Evolutionary conservation across 2,888 invertebrate genomes (phyloP).

Genomic region (Ligdia adustata): DNA sequence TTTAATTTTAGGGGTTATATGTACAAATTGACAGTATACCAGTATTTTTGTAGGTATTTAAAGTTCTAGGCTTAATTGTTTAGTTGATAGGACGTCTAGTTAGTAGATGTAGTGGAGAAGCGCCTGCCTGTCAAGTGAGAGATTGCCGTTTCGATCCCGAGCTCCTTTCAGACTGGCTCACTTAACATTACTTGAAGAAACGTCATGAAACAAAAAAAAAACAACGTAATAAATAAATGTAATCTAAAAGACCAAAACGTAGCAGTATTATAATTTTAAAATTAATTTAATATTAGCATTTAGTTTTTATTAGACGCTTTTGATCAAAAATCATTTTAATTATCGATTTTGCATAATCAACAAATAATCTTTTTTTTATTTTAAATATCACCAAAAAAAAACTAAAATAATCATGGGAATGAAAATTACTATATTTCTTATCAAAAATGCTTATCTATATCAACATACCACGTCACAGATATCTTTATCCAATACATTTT

Average conservation of each 20-base stretch:
- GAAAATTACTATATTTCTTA: too few species aligned
- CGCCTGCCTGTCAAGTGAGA: background rate
- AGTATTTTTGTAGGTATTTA: slow-evolving; percentile 67
- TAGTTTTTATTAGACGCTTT: slow-evolving; percentile 5
- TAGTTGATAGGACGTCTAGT: slow-evolving; percentile 6
- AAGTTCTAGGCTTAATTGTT: slow-evolving; percentile 41
- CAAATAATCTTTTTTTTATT: too few species aligned
- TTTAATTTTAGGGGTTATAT: slow-evolving; percentile 39
- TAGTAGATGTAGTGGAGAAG: too few species aligned
- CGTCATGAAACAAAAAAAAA: background rate
- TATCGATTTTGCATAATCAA: background rate
- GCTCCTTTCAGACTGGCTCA: background rate
- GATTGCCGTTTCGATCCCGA: background rate
- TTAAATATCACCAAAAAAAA: too few species aligned
- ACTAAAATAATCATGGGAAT: too few species aligned
- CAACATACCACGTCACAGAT: background rate
- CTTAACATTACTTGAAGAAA: slow-evolving; percentile 2
- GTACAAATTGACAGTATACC: slow-evolving; percentile 51
- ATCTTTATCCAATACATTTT: background rate
- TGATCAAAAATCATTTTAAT: background rate
- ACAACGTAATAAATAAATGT: slow-evolving; percentile 24
- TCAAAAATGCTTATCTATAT: background rate
- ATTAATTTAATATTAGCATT: slow-evolving; percentile 9
- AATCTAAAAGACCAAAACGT: slow-evolving; percentile 42
- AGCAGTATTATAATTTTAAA: slow-evolving; percentile 45